These are phyloP conservation scores for Drosophila longiperda DNA, from an alignment of 2,888 invertebrate species.

Conservation along the genomic window DNA sequence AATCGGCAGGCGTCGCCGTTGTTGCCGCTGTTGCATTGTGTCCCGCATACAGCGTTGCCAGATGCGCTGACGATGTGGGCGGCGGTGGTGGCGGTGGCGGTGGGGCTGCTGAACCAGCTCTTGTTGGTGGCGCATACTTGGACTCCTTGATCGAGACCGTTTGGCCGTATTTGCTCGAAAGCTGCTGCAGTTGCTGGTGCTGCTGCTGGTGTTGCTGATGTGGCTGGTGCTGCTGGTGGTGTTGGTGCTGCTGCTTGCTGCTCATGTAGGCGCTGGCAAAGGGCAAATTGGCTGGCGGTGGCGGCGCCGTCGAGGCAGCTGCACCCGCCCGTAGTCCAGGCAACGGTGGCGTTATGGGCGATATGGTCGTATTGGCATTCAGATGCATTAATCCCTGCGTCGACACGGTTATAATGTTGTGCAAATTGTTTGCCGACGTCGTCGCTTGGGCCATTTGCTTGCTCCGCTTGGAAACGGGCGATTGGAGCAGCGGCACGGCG, in stretches of 20 bases:
- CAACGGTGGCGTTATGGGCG: slow-evolving; percentile 83
- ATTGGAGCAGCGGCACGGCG: slow-evolving; percentile 33
- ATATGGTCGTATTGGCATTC: slow-evolving; percentile 84
- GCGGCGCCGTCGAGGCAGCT: slow-evolving; percentile 67
- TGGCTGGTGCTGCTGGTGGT: slow-evolving; percentile 28
- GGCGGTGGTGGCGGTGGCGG: slow-evolving; percentile 59
- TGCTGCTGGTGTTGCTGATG: slow-evolving; percentile 28
- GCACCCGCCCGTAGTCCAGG: slow-evolving; percentile 63
- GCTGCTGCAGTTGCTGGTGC: slow-evolving; percentile 32
- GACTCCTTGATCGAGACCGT: slow-evolving; percentile 54
- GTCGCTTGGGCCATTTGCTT: slow-evolving; percentile 64
- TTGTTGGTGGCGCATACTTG: slow-evolving; percentile 52
- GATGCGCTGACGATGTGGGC: slow-evolving; percentile 49
- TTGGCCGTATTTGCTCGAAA: slow-evolving; percentile 53
- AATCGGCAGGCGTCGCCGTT: slow-evolving; percentile 63
- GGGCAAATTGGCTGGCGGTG: slow-evolving; percentile 71
- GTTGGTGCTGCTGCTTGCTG: slow-evolving; percentile 50
- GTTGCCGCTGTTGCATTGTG: slow-evolving; percentile 40
- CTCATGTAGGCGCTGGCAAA: slow-evolving; percentile 66
- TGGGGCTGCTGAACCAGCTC: slow-evolving; percentile 43
- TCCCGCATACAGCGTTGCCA: slow-evolving; percentile 64
- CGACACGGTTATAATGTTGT: slow-evolving; percentile 83
- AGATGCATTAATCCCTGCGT: slow-evolving; percentile 84
- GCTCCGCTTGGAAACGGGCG: slow-evolving; percentile 78
- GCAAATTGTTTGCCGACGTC: slow-evolving; percentile 74